A percentile compares a stretch with the other conserved stretches of the same genome.
Evolutionary conservation across 1,140 invertebrate genomes (phyloP).

Genomic region (Probaryconus sp.): DNA sequence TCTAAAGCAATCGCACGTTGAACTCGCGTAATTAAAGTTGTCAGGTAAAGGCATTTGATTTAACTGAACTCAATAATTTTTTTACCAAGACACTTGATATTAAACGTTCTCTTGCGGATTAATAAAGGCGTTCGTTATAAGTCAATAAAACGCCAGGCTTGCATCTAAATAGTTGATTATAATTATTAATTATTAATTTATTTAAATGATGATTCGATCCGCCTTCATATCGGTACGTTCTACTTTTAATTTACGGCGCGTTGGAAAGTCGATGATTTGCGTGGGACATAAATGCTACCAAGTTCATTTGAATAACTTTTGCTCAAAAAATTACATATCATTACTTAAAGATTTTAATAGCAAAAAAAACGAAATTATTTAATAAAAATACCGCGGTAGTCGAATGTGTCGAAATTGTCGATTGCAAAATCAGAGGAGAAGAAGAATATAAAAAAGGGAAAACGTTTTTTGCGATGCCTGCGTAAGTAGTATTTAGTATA

Average conservation of each 20-base stretch:
- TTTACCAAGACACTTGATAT: constrained; percentile 28
- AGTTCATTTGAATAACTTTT: background rate
- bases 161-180: constrained; percentile 49
- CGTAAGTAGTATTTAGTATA: constrained; percentile 47
- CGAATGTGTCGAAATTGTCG: too few relatives aligned
- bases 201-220: constrained; percentile 49
- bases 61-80: constrained; percentile 53
- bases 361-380: too few relatives aligned
- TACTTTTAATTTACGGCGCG: constrained; percentile 29
- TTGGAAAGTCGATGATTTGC: constrained; percentile 46
- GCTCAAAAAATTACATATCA: background rate
- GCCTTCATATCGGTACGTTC: constrained; percentile 45
- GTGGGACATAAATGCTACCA: too few relatives aligned
- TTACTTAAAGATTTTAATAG: too few relatives aligned
- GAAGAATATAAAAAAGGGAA: constrained; percentile 18
- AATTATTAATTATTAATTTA: constrained; percentile 62
- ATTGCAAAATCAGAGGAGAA: too few relatives aligned
- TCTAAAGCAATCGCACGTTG: constrained; percentile 16
- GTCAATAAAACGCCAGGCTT: constrained; percentile 37
- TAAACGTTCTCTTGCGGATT: constrained; percentile 39
- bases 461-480: constrained; percentile 10
- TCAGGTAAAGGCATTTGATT: constrained; percentile 33
- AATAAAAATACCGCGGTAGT: too few relatives aligned
- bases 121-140: constrained; percentile 47
- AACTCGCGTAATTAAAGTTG: constrained; percentile 34